A percentile compares a stretch with the other conserved stretches of the same genome.
These are phyloP conservation scores for Spisula subtruncata DNA, from an alignment of 2,888 invertebrate species.

Conservation along the genomic window DNA sequence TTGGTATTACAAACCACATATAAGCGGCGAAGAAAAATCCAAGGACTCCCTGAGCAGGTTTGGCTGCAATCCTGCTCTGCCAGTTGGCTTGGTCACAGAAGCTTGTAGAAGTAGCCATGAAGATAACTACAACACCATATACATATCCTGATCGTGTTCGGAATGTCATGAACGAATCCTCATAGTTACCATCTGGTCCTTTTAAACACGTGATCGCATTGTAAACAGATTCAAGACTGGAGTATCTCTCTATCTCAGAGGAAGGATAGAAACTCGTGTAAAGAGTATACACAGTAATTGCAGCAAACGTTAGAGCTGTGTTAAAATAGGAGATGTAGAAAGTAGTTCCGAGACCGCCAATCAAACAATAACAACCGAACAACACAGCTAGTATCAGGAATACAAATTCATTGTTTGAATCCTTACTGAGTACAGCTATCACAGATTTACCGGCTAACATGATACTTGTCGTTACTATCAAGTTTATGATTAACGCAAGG, in stretches of 20 bases:
- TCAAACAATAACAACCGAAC: conserved; percentile 81
- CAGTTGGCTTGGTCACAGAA: conserved; percentile 85
- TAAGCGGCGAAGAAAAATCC: conserved; percentile 84
- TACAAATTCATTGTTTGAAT: conserved; percentile 81
- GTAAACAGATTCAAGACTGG: conserved; percentile 73
- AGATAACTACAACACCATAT: conserved; percentile 75
- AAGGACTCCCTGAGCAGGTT: conserved; percentile 83
- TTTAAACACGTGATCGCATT: conserved; percentile 73
- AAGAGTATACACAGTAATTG: conserved; percentile 77
- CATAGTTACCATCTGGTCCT: conserved; percentile 79
- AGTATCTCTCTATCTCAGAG: conserved; percentile 54
- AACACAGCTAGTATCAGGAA: conserved; percentile 73
- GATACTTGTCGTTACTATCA: conserved; percentile 78
- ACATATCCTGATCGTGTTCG: conserved; percentile 77
- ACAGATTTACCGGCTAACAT: conserved; percentile 78
- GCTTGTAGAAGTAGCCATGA: conserved; percentile 74
- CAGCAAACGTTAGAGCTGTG: conserved; percentile 80
- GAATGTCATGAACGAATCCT: conserved; percentile 79
- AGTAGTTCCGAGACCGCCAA: conserved; percentile 83
- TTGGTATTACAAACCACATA: conserved; percentile 85
- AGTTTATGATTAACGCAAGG: conserved; percentile 80
- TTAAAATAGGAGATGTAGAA: conserved; percentile 86
- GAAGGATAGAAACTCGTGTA: conserved; percentile 72
- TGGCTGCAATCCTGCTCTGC: conserved; percentile 86
- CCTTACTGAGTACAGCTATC: conserved; percentile 79